phyloP scores from a whole-genome alignment of 2,797 vertebrate genomes.

The Cetoscarus ocellatus region DNA sequence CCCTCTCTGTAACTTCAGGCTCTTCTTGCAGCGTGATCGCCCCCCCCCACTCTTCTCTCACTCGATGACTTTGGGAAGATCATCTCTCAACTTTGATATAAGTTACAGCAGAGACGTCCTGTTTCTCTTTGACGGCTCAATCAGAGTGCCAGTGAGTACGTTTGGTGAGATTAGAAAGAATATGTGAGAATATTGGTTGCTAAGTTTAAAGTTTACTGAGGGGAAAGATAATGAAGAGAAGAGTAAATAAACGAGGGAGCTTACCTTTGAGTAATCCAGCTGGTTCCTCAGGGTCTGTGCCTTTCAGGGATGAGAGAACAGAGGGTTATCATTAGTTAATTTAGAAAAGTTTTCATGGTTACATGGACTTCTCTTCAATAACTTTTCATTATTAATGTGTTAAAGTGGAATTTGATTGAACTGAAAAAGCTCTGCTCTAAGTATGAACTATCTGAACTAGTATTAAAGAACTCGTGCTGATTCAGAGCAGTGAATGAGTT shows the following conservation, averaged over 20 bases:
- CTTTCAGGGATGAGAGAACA: constrained; percentile 80
- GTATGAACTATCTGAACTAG: neutral
- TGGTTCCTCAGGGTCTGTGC: constrained; percentile 87
- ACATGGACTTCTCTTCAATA: no score
- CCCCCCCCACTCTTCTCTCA: constrained; percentile 68
- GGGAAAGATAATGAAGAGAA: neutral
- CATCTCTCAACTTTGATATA: constrained; percentile 73
- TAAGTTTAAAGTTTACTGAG: neutral
- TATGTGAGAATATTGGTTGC: neutral
- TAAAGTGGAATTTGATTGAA: neutral
- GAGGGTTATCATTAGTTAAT: constrained; percentile 4
- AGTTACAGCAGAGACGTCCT: constrained; percentile 71
- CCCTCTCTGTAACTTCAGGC: constrained; percentile 71
- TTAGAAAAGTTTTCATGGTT: neutral
- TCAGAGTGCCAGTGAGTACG: constrained; percentile 4
- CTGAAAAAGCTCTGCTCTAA: neutral
- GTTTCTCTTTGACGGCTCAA: constrained; percentile 35
- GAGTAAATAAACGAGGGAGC: constrained; percentile 28
- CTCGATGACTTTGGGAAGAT: constrained; percentile 82
- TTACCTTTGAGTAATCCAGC: constrained; percentile 91
- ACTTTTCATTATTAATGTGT: neutral
- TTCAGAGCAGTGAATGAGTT: neutral
- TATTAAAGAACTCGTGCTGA: neutral
- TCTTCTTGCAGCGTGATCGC: constrained; percentile 64
- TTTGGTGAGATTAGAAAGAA: constrained; percentile 9